These are phyloP conservation scores for Zophobas morio DNA, from an alignment of 1,140 invertebrate genomes.

Conservation along the genomic window DNA sequence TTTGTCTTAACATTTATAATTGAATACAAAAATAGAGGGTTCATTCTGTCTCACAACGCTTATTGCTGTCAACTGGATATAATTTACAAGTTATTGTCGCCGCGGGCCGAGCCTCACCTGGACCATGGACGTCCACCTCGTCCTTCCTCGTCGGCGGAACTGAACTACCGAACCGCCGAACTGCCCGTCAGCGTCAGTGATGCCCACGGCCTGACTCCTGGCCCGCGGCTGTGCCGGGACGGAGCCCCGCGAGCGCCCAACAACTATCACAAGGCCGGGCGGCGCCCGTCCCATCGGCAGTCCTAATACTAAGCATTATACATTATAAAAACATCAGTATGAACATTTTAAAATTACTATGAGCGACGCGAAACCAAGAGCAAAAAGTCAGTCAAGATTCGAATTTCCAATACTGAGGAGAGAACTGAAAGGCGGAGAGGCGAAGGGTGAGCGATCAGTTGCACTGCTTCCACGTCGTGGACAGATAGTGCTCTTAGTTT, in stretches of 20 bases:
- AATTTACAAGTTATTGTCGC: constrained; percentile 65
- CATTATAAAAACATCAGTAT: constrained; percentile 59
- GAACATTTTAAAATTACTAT: constrained; percentile 59
- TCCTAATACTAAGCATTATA: constrained; percentile 57
- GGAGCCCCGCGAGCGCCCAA: constrained; percentile 52
- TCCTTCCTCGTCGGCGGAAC: neutral
- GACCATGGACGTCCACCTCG: constrained; percentile 6
- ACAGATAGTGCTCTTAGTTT: constrained; percentile 60
- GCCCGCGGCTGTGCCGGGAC: constrained; percentile 33
- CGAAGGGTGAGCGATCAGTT: neutral
- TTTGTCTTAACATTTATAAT: constrained; percentile 64
- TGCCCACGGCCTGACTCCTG: constrained; percentile 18
- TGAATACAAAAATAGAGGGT: constrained; percentile 69
- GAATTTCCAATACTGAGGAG: constrained; percentile 1
- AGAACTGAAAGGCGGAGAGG: constrained; percentile 6
- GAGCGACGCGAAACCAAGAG: constrained; percentile 62
- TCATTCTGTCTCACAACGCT: constrained; percentile 66
- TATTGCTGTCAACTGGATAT: constrained; percentile 67
- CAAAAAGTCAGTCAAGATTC: constrained; percentile 52
- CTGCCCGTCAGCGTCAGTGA: neutral
- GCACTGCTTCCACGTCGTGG: neutral
- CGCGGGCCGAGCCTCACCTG: constrained; percentile 30
- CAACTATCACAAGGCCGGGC: constrained; percentile 62
- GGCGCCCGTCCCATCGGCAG: constrained; percentile 40
- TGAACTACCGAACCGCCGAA: too few species aligned